These are phyloP conservation scores for Yponomeuta evonymella DNA, from an alignment of 2,888 invertebrate genomes.

Conservation along the genomic window DNA sequence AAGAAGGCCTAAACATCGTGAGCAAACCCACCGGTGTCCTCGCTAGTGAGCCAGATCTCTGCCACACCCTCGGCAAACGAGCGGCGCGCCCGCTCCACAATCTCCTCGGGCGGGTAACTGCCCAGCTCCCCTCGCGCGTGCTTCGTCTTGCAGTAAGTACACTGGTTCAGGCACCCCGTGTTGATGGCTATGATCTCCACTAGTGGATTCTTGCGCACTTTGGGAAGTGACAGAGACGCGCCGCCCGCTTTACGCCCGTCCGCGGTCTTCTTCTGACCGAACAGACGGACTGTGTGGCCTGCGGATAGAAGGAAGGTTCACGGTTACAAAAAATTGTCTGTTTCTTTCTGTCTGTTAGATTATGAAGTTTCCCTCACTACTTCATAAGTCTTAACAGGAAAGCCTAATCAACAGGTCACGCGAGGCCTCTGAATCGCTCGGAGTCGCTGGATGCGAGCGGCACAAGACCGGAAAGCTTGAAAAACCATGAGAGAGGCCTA, in stretches of 20 bases:
- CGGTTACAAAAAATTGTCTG: too few relatives aligned
- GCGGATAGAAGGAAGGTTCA: slow-evolving; percentile 19
- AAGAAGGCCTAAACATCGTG: too few relatives aligned
- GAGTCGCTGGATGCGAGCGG: too few relatives aligned
- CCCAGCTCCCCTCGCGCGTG: slow-evolving; percentile 98
- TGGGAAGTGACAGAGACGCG: slow-evolving; percentile 90
- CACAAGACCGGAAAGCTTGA: too few relatives aligned
- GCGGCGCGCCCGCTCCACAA: slow-evolving; percentile 89
- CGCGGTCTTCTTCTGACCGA: slow-evolving; percentile 87
- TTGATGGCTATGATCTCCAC: slow-evolving; percentile 98
- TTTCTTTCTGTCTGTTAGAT: neutral
- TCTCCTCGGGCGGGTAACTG: slow-evolving; percentile 93
- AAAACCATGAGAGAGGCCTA: too few relatives aligned
- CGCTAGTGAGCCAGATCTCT: slow-evolving; percentile 98
- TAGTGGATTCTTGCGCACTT: slow-evolving; percentile 95
- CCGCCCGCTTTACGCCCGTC: slow-evolving; percentile 90
- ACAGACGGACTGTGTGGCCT: slow-evolving; percentile 84
- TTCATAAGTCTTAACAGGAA: too few relatives aligned
- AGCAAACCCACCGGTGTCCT: slow-evolving; percentile 86
- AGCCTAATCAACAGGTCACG: neutral
- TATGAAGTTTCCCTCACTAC: neutral
- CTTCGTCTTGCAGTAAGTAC: slow-evolving; percentile 99
- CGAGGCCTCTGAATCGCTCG: too few relatives aligned
- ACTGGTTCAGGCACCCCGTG: slow-evolving; percentile 96
- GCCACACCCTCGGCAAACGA: slow-evolving; percentile 94